Evolutionary conservation across 2,113 vertebrate species (phyloP).

Genomic region (Athene cunicularia): DNA sequence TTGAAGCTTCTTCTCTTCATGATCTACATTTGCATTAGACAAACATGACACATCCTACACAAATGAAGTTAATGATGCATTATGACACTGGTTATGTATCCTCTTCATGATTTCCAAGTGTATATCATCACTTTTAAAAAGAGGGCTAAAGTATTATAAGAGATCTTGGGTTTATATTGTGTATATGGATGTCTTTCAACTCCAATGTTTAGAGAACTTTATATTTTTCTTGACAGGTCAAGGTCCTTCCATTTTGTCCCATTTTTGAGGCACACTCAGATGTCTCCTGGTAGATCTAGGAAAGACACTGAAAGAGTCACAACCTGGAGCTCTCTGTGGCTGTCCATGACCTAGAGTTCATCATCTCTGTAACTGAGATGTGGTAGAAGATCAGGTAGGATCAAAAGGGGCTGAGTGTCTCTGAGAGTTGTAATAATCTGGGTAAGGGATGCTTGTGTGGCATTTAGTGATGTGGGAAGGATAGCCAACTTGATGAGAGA

Average conservation of each 20-base stretch:
- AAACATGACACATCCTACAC: not conserved
- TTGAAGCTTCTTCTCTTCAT: not conserved
- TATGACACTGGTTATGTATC: not conserved
- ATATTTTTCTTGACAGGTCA: not conserved
- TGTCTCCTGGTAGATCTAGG: not conserved
- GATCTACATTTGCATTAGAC: not conserved
- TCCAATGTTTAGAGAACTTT: not conserved
- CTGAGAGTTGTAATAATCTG: conserved; percentile 10
- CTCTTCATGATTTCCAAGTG: not conserved
- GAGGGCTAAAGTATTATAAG: fast-evolving
- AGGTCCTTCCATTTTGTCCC: not conserved
- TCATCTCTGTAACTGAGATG: not conserved
- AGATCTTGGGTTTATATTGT: not conserved
- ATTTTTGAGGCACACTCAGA: not conserved
- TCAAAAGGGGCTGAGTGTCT: not conserved
- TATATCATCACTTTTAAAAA: not conserved
- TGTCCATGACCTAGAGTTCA: not conserved
- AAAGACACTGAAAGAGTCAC: not conserved
- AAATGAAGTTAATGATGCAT: not conserved
- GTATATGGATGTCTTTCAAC: fast-evolving
- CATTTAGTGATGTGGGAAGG: conserved; percentile 53
- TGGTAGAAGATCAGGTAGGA: conserved; percentile 4
- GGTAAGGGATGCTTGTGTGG: conserved; percentile 20
- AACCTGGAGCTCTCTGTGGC: not conserved
- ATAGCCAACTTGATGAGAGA: conserved; percentile 39